Evolutionary conservation across 2,113 vertebrate genomes (phyloP), one percentile per base, ranked within the genome.

Genomic region (Eurypyga helias): DNA sequence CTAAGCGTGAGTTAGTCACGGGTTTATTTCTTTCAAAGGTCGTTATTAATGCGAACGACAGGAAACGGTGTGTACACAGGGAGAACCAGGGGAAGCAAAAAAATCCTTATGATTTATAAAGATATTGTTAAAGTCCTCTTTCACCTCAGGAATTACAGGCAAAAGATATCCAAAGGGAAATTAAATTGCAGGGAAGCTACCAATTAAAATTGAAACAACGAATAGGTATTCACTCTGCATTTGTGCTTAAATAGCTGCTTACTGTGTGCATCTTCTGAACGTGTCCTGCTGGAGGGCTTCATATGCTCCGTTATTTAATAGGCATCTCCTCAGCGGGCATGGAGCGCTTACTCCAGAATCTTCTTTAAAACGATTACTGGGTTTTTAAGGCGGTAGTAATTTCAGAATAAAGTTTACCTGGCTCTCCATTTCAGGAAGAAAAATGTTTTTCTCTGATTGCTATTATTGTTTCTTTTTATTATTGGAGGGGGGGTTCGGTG

Each of bases 241-340:
- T 91, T 97, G 80, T 90, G 33, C 83, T 88, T 80, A 91, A 89
- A 94, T 93, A 95, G 91, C 87, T 93, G 71, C 90, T 90, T 76
- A 31, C 84, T 86, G 89, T 85, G 75, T 96, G 72, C 62, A 75
- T 87, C 89, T 77, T 85, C 70, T 55, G 78, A 75, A 86, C 94
- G 38, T 55, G 73, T 84, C 71, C 94, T 96, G 81, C 94, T 96
- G 71, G 66, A 96, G 94, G 91, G 93, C 81, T 91, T 93, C 93
- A 90, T 95, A 58, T 91, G 82, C 71, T 86, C 82, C 48, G 85
- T 83, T 96, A 93, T 90, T 97, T 91, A 89, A 83, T 85, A 70
- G 52, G 62, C 86, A 86, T 75, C 60, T 88, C 64, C 89, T 72
- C 87, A 91, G 84, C 24, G 78, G 81, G 93, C 82, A 77, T 78